Evolutionary conservation across 2,888 invertebrate species (phyloP), one percentile per base, ranked within the genome.

Genomic region (Diplazon laetatorius): DNA sequence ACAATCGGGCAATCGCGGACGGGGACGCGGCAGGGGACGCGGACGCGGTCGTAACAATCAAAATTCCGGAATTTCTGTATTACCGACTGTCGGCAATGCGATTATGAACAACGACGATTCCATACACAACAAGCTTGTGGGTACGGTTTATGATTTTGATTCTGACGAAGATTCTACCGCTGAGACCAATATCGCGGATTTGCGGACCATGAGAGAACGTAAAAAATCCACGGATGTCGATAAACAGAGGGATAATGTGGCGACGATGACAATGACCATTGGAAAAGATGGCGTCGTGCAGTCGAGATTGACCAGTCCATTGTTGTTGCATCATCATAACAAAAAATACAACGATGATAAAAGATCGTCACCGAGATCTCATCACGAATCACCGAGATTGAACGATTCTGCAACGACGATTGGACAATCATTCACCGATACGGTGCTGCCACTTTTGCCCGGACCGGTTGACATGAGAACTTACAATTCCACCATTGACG

Each of bases 381-480:
- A n/a, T n/a, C 85, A 84, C 10, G 84, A 86, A 5, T 82, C 81
- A 3, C 69, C 78, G 9, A 75, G 63, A 9, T 79, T 82, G 88
- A 90, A 55, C 92, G 92, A 50, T 87, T 92, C 16, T 92, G 94
- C 78, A 92, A 92, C 60, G 93, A 94, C n/a, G n/a, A n/a, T n/a
- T n/a, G 88, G 91, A 55, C 92, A 92, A 50, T 87, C 92, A 16
- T 92, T 94, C 78, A 92, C 92, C 60, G 93, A 94, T 55, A 94
- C 94, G 59, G 95, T 95, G 6, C 93, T 94, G 82, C 95, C 96
- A 0, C 93, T 97, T 63, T 90, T 97, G 80, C 97, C 97, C 0
- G 97, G 96, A 1, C 97, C 97, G 0, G 97, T 97, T 0, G 97
- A 97, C 89, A 97, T 97, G 97, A 94, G 97, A 68, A 97, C 97